Base-by-base conservation (phyloP, 2,888 invertebrate species). In the Margaritifera margaritifera region DNA sequence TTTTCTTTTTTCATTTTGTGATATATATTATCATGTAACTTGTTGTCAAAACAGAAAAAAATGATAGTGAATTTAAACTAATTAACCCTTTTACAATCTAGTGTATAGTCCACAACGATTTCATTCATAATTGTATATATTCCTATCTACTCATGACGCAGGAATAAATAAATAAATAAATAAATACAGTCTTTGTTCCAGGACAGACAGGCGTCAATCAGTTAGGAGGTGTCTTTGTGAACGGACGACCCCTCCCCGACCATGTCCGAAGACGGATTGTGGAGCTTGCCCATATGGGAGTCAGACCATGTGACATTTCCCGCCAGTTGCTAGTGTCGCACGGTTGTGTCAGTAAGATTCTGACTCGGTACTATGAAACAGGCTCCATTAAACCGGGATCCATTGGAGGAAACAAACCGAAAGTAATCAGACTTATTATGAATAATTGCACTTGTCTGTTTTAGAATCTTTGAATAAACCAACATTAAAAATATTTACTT, bases 131-230 rank as follows among this genome's bases (percentile, higher is more conserved):
- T 3, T 42, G 3, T 42, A 11, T 15, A 15, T 42, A 42, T 42
- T 11, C 8, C 42, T 8, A 8, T 42, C 11, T 42, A 15, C 11
- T 31, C 42, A 0, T 42, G 42, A 19, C n/a, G 0, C 24, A 24
- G 22, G 11, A 18, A 24, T 20, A 55, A 31, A 0, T 51, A 19
- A 50, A 50, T 60, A 58, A 25, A 67, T 64, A 53, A 25, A 53
- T 52, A 22, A 58, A 5, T 2, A 31, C 20, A n/a, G 51, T 62
- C n/a, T 20, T 50, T 24, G 8, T 77, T 86, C 15, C 92, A 97
- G 97, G 97, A 87, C 97, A 98, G 92, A 97, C 97, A 58, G 98
- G 98, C 79, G 97, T 98, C 59, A 98, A 98, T 92, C 98, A 98
- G 91, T 92, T 98, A 81, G 98, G 98, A 63, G 98, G 98, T 57